A percentile compares a stretch with the other conserved stretches of the same genome.
These are phyloP conservation scores for Motacilla alba DNA, from an alignment of 2,113 vertebrate genomes.

Conservation along the genomic window DNA sequence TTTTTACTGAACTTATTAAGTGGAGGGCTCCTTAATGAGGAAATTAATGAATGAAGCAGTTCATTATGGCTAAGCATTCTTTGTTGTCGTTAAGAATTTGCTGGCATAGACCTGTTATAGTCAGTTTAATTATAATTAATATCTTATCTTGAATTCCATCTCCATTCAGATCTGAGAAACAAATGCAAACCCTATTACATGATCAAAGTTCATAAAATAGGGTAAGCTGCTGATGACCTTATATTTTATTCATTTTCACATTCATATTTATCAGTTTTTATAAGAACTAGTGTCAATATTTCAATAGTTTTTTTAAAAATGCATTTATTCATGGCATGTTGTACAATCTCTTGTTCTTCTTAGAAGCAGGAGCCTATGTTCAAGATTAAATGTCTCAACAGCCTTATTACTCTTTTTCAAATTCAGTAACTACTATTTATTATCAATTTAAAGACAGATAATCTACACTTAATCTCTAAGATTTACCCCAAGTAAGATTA, in stretches of 20 bases:
- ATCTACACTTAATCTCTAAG: neutral
- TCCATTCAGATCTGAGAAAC: constrained; percentile 78
- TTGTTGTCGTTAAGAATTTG: constrained; percentile 92
- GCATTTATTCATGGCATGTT: constrained; percentile 33
- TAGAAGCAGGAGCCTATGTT: constrained; percentile 1
- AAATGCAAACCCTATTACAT: constrained; percentile 78
- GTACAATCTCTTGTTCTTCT: neutral
- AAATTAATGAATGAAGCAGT: constrained; percentile 92
- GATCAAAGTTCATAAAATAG: constrained; percentile 79
- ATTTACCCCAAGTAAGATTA: neutral
- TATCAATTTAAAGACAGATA: neutral
- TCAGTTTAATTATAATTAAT: constrained; percentile 97
- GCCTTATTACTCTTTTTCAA: constrained; percentile 30
- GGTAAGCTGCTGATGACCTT: constrained; percentile 79
- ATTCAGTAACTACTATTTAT: neutral
- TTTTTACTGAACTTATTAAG: constrained; percentile 82
- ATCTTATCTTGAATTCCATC: constrained; percentile 91
- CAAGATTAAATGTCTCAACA: constrained; percentile 48
- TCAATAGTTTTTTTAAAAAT: constrained; percentile 22
- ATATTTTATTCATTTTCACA: constrained; percentile 92
- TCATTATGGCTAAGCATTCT: constrained; percentile 93
- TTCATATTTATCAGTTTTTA: constrained; percentile 79
- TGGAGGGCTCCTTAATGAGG: constrained; percentile 75
- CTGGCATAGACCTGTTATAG: constrained; percentile 86
- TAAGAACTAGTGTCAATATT: constrained; percentile 64